phyloP scores from a whole-genome alignment of 2,113 vertebrate species.

The Ascaphus truei region DNA sequence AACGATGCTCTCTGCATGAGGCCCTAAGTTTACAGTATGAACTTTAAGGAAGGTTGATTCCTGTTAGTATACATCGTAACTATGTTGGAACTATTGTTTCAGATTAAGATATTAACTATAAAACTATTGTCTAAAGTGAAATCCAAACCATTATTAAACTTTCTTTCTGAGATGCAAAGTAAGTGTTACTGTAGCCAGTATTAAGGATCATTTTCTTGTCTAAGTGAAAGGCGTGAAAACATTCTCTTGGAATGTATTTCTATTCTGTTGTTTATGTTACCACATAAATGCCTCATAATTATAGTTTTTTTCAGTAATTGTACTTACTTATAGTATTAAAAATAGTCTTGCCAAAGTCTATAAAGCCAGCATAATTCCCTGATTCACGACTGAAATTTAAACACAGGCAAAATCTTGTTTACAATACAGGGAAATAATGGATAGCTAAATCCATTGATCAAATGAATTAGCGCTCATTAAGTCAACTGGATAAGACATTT shows the following conservation, averaged over 20 bases:
- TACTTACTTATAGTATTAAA: background rate
- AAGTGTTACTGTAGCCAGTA: background rate
- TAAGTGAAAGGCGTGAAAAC: background rate
- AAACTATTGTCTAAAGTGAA: background rate
- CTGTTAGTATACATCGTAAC: no score
- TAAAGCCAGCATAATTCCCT: background rate
- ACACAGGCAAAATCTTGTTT: background rate
- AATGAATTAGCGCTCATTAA: background rate
- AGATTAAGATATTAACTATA: background rate
- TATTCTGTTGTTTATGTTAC: background rate
- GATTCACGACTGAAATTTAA: no score
- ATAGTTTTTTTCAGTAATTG: background rate
- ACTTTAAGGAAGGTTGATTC: background rate
- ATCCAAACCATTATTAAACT: background rate
- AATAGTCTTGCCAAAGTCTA: constrained; percentile 9
- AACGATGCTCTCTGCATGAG: no score
- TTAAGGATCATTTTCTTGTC: background rate
- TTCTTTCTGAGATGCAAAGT: background rate
- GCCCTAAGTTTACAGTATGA: background rate
- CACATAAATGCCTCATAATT: background rate
- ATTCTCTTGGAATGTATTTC: background rate
- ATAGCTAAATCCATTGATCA: background rate
- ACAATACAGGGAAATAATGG: background rate
- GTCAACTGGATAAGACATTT: background rate
- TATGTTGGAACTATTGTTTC: no score